Percentiles rank a stretch among this genome's conserved stretches.
These are phyloP conservation scores for Zaprionus gabonicus DNA, from an alignment of 1,140 invertebrate genomes.

Conservation along the genomic window DNA sequence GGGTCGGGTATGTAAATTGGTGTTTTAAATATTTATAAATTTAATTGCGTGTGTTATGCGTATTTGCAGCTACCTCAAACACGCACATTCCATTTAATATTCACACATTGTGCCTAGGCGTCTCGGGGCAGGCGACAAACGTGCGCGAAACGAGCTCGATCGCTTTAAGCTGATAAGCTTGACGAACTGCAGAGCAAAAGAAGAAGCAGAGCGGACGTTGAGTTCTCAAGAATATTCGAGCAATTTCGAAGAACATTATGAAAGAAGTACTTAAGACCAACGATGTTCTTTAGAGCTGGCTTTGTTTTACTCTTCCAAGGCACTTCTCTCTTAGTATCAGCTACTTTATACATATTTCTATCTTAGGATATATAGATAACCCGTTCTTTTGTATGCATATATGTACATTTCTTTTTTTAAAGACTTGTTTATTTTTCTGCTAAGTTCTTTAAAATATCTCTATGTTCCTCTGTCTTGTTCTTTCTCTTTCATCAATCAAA, in stretches of 20 bases:
- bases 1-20: constrained; percentile 67
- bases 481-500: background rate
- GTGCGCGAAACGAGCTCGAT: background rate
- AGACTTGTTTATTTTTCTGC: background rate
- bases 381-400: background rate
- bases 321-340: too few relatives aligned
- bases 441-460: too few relatives aligned
- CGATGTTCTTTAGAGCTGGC: background rate
- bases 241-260: background rate
- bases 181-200: background rate
- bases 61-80: constrained; percentile 70
- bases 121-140: constrained; percentile 29
- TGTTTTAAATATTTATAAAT: constrained; percentile 81
- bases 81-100: constrained; percentile 71
- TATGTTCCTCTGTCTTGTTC: background rate
- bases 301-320: background rate
- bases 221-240: background rate
- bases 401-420: too few relatives aligned
- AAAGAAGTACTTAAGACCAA: background rate
- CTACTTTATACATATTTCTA: too few relatives aligned
- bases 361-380: background rate
- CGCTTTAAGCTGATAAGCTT: background rate
- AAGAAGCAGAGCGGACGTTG: background rate
- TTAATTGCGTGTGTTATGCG: constrained; percentile 78
- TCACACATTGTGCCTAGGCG: constrained; percentile 59